A percentile compares a stretch with the other conserved stretches of the same genome.
Evolutionary conservation across 2,888 invertebrate species (phyloP).

Genomic region (Gasteruption jaculator): DNA sequence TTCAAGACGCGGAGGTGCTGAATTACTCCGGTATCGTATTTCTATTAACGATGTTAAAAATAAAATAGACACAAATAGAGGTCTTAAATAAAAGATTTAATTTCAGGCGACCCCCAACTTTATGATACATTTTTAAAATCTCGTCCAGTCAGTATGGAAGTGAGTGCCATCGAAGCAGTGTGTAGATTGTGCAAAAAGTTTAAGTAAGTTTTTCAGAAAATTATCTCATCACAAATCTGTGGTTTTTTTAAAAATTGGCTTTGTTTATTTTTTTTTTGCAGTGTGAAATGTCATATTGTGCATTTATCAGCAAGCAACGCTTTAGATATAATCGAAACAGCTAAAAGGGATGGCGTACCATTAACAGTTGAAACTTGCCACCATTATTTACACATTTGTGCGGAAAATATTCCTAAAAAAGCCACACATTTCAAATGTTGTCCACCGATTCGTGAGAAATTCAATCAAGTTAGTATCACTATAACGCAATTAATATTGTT

Average conservation of each 20-base stretch:
- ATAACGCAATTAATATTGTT: not conserved
- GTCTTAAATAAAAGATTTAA: conserved; percentile 10
- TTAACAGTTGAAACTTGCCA: conserved; percentile 71
- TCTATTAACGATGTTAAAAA: too few species aligned
- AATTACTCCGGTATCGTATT: too few species aligned
- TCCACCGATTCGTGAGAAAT: conserved; percentile 64
- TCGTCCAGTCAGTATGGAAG: conserved; percentile 65
- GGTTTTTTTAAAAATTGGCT: conserved; percentile 5
- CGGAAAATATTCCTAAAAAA: conserved; percentile 62
- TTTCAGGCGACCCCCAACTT: conserved; percentile 54
- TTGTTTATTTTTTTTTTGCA: conserved; percentile 32
- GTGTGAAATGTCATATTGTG: conserved; percentile 65
- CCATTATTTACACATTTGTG: conserved; percentile 64
- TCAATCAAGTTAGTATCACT: conserved; percentile 56
- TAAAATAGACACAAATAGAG: conserved; percentile 38
- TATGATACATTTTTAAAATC: conserved; percentile 64
- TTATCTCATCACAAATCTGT: too few species aligned
- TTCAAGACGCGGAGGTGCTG: conserved; percentile 42
- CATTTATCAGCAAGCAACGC: conserved; percentile 64
- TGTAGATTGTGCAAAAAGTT: conserved; percentile 57
- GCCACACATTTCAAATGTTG: conserved; percentile 70
- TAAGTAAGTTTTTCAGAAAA: conserved; percentile 48
- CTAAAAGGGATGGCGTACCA: conserved; percentile 56
- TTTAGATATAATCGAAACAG: conserved; percentile 57
- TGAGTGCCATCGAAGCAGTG: conserved; percentile 61